A percentile compares a stretch with the other conserved stretches of the same genome.
These are phyloP conservation scores for Pollicipes pollicipes DNA, from an alignment of 1,140 invertebrate genomes.

Conservation along the genomic window DNA sequence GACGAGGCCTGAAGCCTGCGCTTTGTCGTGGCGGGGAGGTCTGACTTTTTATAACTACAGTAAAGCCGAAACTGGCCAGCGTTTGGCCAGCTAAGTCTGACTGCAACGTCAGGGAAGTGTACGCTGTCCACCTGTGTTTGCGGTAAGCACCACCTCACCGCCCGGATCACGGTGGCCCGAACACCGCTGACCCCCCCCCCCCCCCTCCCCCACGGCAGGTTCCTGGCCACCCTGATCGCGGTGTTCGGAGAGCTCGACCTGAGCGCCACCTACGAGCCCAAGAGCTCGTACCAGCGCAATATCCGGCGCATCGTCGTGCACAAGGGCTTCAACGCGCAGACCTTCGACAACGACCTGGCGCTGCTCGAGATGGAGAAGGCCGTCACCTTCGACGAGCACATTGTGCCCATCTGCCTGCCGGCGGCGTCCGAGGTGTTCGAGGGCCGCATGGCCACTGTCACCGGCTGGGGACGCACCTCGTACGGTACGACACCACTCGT, in stretches of 20 bases:
- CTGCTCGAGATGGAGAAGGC: constrained; percentile 63
- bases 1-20: neutral
- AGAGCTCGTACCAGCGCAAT: constrained; percentile 56
- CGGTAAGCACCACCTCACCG: no score
- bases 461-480: constrained; percentile 20
- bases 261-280: constrained; percentile 56
- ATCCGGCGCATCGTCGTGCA: constrained; percentile 75
- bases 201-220: constrained; percentile 34
- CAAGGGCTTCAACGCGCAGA: constrained; percentile 66
- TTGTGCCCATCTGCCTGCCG: constrained; percentile 84
- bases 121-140: no score
- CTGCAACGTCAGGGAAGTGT: no score
- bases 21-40: no score
- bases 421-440: constrained; percentile 59
- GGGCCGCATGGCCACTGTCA: constrained; percentile 62
- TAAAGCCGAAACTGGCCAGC: no score
- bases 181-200: no score
- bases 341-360: constrained; percentile 79
- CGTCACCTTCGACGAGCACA: constrained; percentile 65
- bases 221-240: constrained; percentile 69
- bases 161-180: no score
- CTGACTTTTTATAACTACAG: no score
- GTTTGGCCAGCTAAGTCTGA: no score
- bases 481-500: no score
- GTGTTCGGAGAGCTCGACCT: constrained; percentile 82